These are phyloP conservation scores for Perithous albicinctus DNA, from an alignment of 2,888 invertebrate genomes.

Conservation along the genomic window DNA sequence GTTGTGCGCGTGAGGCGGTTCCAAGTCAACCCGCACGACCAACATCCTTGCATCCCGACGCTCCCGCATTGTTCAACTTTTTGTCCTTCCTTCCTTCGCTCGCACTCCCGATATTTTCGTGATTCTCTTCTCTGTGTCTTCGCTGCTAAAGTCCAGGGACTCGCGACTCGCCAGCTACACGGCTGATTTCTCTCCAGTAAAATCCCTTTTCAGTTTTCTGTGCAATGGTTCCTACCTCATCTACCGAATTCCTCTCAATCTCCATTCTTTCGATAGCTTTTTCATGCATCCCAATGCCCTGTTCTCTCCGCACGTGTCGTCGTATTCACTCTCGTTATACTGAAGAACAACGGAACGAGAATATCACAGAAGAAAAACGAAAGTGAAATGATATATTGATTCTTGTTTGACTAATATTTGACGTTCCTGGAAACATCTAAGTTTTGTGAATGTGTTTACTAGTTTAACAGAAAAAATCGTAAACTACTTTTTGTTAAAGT, in stretches of 20 bases:
- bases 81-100: constrained; percentile 63
- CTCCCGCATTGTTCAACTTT: constrained; percentile 79
- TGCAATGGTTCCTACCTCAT: constrained; percentile 50
- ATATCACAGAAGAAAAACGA: constrained; percentile 41
- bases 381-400: no score
- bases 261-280: constrained; percentile 37
- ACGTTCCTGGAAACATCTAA: no score
- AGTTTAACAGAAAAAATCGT: no score
- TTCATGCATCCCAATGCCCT: constrained; percentile 41
- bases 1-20: constrained; percentile 68
- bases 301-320: constrained; percentile 53
- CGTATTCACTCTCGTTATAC: constrained; percentile 29
- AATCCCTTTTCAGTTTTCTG: constrained; percentile 53
- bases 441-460: no score
- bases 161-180: constrained; percentile 6
- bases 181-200: constrained; percentile 27
- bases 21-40: constrained; percentile 22
- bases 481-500: no score
- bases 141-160: constrained; percentile 6
- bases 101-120: constrained; percentile 34
- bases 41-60: constrained; percentile 27
- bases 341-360: constrained; percentile 11
- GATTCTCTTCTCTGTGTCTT: constrained; percentile 34
- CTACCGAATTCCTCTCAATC: constrained; percentile 35
- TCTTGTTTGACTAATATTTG: no score